Percentiles rank a stretch among this genome's conserved stretches.
Conservation (phyloP, 2,797 vertebrate genomes). For the Gymnoscopelus braueri region DNA sequence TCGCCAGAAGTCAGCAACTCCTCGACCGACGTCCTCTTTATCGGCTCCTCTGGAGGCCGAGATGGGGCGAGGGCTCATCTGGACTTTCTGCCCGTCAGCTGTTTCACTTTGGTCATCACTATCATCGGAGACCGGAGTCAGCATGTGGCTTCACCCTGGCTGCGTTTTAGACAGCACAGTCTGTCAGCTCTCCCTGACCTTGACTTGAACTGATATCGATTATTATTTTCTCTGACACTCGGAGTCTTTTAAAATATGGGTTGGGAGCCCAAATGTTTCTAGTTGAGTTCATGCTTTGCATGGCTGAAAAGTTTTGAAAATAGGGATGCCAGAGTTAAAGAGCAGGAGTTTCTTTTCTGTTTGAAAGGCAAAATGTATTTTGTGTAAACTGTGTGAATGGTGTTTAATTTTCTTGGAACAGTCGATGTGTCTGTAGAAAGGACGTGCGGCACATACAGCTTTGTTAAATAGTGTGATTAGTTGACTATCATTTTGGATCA, state of each 20-base stretch:
- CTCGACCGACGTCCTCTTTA: conserved; percentile 53
- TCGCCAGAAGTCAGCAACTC: conserved; percentile 72
- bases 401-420: background rate
- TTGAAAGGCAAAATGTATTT: background rate
- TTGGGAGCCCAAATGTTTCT: background rate
- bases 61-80: conserved; percentile 60
- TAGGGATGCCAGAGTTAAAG: background rate
- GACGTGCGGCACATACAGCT: too few species aligned
- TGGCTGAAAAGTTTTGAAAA: conserved; percentile 8
- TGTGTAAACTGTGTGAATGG: conserved; percentile 21
- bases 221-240: background rate
- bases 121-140: conserved; percentile 66
- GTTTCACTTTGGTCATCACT: conserved; percentile 49
- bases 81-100: conserved; percentile 76
- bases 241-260: conserved; percentile 7
- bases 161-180: conserved; percentile 30
- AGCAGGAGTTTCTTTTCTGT: too few species aligned
- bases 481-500: too few species aligned
- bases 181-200: conserved; percentile 46
- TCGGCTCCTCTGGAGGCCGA: conserved; percentile 52
- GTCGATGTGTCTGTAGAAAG: too few species aligned
- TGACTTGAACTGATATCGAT: conserved; percentile 54
- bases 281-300: background rate
- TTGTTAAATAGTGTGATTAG: too few species aligned
- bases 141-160: conserved; percentile 65